Base-by-base conservation (phyloP, 2,113 vertebrate species). In the Sylvilagus bachmani region DNA sequence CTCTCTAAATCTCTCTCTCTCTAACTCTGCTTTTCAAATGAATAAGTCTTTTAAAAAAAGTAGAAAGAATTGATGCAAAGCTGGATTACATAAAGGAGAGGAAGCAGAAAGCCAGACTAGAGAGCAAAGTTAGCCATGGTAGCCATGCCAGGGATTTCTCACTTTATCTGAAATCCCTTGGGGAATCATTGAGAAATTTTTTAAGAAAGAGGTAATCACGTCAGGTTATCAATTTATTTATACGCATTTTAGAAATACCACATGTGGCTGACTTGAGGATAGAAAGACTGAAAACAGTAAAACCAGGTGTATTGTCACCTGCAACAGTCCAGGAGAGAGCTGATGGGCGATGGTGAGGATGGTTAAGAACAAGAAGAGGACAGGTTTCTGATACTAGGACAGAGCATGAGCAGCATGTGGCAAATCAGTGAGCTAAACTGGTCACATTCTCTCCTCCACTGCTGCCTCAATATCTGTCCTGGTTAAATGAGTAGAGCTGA, bases 121-220 rank as follows among this genome's bases (percentile, higher is more conserved):
- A 78, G 53, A 73, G 10, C 22, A 19, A 92, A 44, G 14, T 58
- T 5, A 6, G 55, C 4, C 14, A 19, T 17, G 55, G 55, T 58
- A 88, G 19, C 2, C 51, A 64, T 10, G 36, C 31, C 86, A 75
- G 22, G 44, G 10, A 71, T 12, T 58, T 84, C 66, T 67, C 49
- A 75, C 58, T 55, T 86, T 38, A 67, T 49, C 67, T 91, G 77
- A 82, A 89, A 89, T 73, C 55, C 53, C 31, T 66, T 77, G n/a
- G 33, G 53, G 25, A 66, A 31, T 67, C 78, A 71, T 2, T 64
- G 38, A 78, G 27, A 80, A n/a, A 74, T 44, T 91, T 64, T 87
- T 44, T 58, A 87, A 95, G 58, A 73, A 36, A 86, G 31, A 74
- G 8, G 9, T 29, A 75, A 80, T 9, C 29, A 75, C 89, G 86